phyloP scores from a whole-genome alignment of 2,113 vertebrate genomes.

The Hepsetus odoe region DNA sequence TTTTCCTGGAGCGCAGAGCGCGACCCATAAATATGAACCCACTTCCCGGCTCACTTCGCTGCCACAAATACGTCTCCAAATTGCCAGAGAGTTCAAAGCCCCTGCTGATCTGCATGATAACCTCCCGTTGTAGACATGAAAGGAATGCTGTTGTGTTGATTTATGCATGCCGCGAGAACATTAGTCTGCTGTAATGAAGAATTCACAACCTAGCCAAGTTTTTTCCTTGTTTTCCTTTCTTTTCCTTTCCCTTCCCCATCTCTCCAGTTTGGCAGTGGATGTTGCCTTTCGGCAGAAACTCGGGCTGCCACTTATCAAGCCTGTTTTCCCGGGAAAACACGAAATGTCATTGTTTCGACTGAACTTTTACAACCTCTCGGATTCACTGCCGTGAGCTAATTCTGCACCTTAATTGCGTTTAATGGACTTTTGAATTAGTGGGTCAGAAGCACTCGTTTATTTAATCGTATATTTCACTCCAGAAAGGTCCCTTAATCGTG shows the following conservation, averaged over 20 bases:
- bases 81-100: conserved; percentile 55
- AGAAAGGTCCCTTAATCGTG: not conserved
- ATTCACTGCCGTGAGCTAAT: not conserved
- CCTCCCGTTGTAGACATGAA: conserved; percentile 55
- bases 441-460: not conserved
- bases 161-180: conserved; percentile 46
- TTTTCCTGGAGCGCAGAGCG: conserved; percentile 7
- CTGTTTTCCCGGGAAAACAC: not conserved
- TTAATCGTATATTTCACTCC: not conserved
- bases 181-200: conserved; percentile 50
- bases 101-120: conserved; percentile 45
- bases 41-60: not conserved
- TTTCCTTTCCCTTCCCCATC: not conserved
- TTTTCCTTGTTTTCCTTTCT: conserved; percentile 13
- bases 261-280: conserved; percentile 22
- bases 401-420: not conserved
- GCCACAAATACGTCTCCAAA: conserved; percentile 28
- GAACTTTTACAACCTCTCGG: not conserved
- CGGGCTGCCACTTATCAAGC: not conserved
- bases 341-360: not conserved
- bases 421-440: not conserved
- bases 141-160: conserved; percentile 51
- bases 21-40: conserved; percentile 14
- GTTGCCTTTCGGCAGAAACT: conserved; percentile 1
- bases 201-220: conserved; percentile 42